These are phyloP conservation scores for Hylia prasina DNA, from an alignment of 2,113 vertebrate species.

Conservation along the genomic window DNA sequence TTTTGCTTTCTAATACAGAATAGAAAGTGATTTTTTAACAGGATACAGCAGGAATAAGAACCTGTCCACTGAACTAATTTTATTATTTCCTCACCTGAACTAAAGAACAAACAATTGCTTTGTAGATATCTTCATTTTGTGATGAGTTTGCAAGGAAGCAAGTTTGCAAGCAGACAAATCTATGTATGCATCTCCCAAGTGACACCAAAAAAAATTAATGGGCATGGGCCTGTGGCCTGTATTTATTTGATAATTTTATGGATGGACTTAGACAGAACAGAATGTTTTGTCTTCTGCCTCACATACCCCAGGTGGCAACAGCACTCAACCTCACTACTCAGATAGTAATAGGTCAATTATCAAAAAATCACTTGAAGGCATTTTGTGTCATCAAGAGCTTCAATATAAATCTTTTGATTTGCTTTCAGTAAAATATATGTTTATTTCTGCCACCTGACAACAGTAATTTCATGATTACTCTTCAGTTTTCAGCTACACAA, in stretches of 20 bases:
- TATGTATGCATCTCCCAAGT: not conserved
- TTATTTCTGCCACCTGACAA: not conserved
- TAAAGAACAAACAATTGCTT: not conserved
- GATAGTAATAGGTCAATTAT: not conserved
- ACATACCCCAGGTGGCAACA: not conserved
- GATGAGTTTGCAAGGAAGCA: not conserved
- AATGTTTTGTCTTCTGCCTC: not conserved
- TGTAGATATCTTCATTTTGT: not conserved
- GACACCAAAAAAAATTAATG: fast-evolving
- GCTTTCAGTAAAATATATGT: not conserved
- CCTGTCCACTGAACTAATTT: not conserved
- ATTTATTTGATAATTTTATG: not conserved
- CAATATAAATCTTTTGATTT: not conserved
- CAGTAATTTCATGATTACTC: not conserved
- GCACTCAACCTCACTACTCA: not conserved
- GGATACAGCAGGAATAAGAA: not conserved
- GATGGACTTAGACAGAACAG: not conserved
- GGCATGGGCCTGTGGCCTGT: fast-evolving
- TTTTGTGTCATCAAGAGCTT: not conserved
- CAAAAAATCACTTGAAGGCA: not conserved
- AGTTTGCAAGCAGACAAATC: not conserved
- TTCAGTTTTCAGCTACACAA: not conserved
- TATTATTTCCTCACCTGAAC: not conserved
- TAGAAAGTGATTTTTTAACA: not conserved
- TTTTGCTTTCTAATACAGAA: not conserved